These are phyloP conservation scores for Xestia sexstrigata DNA, from an alignment of 2,888 invertebrate genomes.

Conservation along the genomic window DNA sequence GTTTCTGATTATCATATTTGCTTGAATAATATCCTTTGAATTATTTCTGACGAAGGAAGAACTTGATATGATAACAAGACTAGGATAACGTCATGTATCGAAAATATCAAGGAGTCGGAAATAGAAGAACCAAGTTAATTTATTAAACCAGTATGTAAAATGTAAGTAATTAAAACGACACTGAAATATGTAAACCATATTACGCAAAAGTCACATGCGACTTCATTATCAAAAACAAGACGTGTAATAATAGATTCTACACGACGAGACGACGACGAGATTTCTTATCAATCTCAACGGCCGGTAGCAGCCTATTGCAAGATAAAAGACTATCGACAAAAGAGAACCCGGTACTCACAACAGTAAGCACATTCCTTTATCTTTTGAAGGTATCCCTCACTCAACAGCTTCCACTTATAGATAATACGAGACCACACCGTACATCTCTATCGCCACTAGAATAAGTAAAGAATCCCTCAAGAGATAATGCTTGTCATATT, in stretches of 20 bases:
- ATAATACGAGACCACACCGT: slow-evolving; percentile 6
- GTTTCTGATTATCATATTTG: slow-evolving; percentile 36
- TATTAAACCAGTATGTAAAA: slow-evolving; percentile 10
- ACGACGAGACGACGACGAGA: too few relatives aligned
- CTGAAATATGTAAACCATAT: slow-evolving; percentile 12
- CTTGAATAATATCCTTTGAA: slow-evolving; percentile 25
- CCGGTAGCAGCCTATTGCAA: too few relatives aligned
- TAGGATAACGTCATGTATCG: neutral
- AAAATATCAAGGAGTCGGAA: slow-evolving; percentile 20
- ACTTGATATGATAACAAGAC: slow-evolving; percentile 26
- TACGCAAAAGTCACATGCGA: neutral
- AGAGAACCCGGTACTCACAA: neutral
- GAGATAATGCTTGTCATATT: slow-evolving; percentile 49
- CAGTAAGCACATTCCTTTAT: slow-evolving; percentile 3
- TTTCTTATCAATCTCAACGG: neutral
- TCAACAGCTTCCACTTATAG: slow-evolving; percentile 14
- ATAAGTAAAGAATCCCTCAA: slow-evolving; percentile 34
- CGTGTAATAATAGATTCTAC: neutral
- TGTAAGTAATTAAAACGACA: neutral
- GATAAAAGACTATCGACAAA: neutral
- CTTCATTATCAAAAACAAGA: neutral
- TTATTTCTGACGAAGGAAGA: slow-evolving; percentile 11
- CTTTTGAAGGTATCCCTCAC: slow-evolving; percentile 3
- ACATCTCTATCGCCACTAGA: slow-evolving; percentile 29
- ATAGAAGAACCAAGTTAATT: neutral